These are phyloP conservation scores for Halyomorpha halys DNA, from an alignment of 1,140 invertebrate genomes.

Conservation along the genomic window DNA sequence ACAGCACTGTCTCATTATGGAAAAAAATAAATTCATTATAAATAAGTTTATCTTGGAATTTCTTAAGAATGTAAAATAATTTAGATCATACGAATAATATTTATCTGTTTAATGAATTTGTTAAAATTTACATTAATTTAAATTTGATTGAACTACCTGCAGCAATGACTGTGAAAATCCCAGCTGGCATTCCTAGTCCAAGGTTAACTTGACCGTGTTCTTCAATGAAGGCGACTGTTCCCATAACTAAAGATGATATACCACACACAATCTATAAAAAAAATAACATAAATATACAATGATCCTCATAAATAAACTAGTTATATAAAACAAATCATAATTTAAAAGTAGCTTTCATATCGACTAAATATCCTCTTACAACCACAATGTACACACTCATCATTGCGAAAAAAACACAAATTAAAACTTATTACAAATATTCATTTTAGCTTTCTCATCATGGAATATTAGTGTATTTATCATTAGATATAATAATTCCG, in stretches of 20 bases:
- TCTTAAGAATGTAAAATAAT: background rate
- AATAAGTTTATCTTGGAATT: background rate
- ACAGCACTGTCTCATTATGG: too few species aligned
- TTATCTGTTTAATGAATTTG: background rate
- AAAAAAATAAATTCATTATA: background rate
- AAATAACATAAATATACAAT: too few species aligned
- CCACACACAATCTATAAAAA: conserved; percentile 47
- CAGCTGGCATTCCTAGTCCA: conserved; percentile 48
- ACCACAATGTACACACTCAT: too few species aligned
- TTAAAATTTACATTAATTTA: background rate
- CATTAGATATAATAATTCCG: too few species aligned
- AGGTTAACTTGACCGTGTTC: conserved; percentile 45
- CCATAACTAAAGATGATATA: conserved; percentile 49
- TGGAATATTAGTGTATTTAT: too few species aligned
- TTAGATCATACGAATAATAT: background rate
- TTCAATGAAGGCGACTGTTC: conserved; percentile 50
- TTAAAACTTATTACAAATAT: too few species aligned
- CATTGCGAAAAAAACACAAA: too few species aligned
- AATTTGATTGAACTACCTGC: conserved; percentile 38
- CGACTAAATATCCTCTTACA: too few species aligned
- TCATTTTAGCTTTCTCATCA: too few species aligned
- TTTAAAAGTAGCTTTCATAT: too few species aligned
- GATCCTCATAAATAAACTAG: too few species aligned
- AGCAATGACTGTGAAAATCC: conserved; percentile 44
- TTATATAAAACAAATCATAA: too few species aligned